A percentile compares a stretch with the other conserved stretches of the same genome.
These are phyloP conservation scores for Entosphenus tridentatus DNA, from an alignment of 2,113 vertebrate species.

Conservation along the genomic window DNA sequence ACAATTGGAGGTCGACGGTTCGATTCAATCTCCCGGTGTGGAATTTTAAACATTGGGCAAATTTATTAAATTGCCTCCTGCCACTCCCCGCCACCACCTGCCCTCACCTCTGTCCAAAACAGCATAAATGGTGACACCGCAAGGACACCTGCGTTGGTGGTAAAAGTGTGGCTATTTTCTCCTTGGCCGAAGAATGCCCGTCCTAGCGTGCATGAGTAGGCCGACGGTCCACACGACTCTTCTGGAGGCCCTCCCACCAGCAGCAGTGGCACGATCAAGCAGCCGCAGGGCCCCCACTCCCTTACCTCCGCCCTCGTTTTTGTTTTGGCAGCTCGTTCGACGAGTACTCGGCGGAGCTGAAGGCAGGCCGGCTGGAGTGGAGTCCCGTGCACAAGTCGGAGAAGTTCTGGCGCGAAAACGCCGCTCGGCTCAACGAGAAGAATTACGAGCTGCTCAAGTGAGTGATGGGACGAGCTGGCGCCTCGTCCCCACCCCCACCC, in stretches of 20 bases:
- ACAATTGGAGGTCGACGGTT: too few species aligned
- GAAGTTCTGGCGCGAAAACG: conserved; percentile 97
- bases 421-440: conserved; percentile 83
- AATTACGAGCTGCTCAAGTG: conserved; percentile 97
- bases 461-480: too few species aligned
- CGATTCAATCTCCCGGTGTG: too few species aligned
- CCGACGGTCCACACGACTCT: too few species aligned
- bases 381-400: conserved; percentile 97
- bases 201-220: too few species aligned
- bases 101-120: not conserved
- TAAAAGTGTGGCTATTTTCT: not conserved
- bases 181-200: not conserved
- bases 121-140: not conserved
- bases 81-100: not conserved
- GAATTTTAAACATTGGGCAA: too few species aligned
- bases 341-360: conserved; percentile 93
- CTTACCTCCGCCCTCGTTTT: too few species aligned
- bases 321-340: conserved; percentile 54
- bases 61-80: not conserved
- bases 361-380: conserved; percentile 89
- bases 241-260: too few species aligned
- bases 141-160: not conserved
- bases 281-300: too few species aligned
- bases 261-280: too few species aligned
- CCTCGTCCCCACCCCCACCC: too few species aligned